Evolutionary conservation across 2,797 vertebrate genomes (phyloP).

Genomic region (Valencia hispanica): DNA sequence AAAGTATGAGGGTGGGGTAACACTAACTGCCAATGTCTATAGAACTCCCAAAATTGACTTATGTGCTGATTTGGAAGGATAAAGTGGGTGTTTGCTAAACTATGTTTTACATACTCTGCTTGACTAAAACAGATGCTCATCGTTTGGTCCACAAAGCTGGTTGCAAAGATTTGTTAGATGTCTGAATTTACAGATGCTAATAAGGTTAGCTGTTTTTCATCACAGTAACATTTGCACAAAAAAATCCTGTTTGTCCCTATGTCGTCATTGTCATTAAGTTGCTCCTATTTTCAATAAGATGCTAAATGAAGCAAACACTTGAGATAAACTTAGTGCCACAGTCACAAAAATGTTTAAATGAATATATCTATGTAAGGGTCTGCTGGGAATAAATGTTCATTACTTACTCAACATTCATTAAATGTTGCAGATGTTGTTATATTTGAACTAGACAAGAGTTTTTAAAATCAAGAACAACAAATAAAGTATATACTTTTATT

Average conservation of each 20-base stretch:
- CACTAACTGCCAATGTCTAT: background rate
- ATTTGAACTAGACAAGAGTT: background rate
- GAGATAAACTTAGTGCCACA: background rate
- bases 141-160: conserved; percentile 41
- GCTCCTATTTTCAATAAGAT: conserved; percentile 36
- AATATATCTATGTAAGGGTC: background rate
- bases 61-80: conserved; percentile 26
- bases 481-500: background rate
- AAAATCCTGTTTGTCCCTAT: conserved; percentile 40
- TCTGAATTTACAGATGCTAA: conserved; percentile 66
- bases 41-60: background rate
- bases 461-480: background rate
- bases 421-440: no score
- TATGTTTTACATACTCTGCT: conserved; percentile 41
- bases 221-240: conserved; percentile 42
- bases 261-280: conserved; percentile 45
- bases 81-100: conserved; percentile 34
- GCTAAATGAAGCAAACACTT: no score
- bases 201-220: conserved; percentile 57
- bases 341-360: background rate
- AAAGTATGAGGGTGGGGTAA: background rate
- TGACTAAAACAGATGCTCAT: conserved; percentile 58
- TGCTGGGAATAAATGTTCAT: background rate
- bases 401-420: background rate
- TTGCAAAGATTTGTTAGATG: conserved; percentile 61